Evolutionary conservation across 2,888 invertebrate species (phyloP).

Genomic region (Myopa tessellatipennis): DNA sequence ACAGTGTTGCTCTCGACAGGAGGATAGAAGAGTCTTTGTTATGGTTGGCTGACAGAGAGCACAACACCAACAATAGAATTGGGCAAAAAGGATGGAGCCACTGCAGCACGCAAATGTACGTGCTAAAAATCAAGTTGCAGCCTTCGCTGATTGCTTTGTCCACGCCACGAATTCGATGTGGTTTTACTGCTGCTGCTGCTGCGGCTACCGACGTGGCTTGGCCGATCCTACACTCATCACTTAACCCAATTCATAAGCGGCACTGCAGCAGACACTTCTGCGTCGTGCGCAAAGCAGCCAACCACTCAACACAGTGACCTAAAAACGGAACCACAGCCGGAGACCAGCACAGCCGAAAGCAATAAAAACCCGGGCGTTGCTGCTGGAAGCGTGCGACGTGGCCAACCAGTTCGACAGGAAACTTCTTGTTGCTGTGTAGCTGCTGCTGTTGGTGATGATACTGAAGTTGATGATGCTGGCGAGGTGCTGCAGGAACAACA

Average conservation of each 20-base stretch:
- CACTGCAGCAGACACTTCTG: too few relatives aligned
- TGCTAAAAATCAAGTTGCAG: too few relatives aligned
- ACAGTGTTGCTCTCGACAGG: too few relatives aligned
- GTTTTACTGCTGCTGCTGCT: neutral
- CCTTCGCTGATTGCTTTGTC: too few relatives aligned
- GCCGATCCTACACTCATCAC: slow-evolving; percentile 32
- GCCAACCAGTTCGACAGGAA: slow-evolving; percentile 1
- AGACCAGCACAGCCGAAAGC: neutral
- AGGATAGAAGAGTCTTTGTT: too few relatives aligned
- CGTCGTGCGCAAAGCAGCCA: slow-evolving; percentile 26
- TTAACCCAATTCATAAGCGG: slow-evolving; percentile 37
- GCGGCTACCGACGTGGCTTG: neutral
- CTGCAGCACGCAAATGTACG: too few relatives aligned
- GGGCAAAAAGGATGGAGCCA: too few relatives aligned
- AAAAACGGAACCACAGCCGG: neutral
- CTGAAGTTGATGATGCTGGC: neutral
- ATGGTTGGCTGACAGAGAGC: too few relatives aligned
- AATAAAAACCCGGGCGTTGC: slow-evolving; percentile 1
- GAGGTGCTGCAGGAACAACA: neutral
- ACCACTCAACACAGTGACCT: slow-evolving; percentile 22
- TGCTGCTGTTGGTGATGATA: neutral
- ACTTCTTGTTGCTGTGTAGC: neutral
- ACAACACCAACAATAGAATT: too few relatives aligned
- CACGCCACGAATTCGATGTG: too few relatives aligned
- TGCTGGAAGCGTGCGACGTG: neutral